Evolutionary conservation across 1,140 invertebrate genomes (phyloP), one percentile per base, ranked within the genome.

Genomic region (Scylla paramamosain): DNA sequence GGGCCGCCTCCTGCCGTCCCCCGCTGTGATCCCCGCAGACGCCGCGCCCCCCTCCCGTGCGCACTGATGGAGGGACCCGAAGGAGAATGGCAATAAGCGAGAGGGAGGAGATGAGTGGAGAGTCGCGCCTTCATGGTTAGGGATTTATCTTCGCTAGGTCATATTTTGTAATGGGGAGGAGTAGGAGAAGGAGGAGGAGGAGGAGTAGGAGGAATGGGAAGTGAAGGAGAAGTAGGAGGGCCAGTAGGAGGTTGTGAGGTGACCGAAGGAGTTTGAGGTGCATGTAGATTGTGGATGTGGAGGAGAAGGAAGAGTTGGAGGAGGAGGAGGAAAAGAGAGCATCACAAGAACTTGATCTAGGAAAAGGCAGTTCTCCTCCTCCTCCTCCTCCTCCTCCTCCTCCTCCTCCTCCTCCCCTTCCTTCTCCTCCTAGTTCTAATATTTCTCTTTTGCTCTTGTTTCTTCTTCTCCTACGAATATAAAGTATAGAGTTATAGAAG

Each of bases 121-220:
- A 86, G 45, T 14, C 92, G 25, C 31, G 32, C 25, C 31, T 93
- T 93, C 84, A 93, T 93, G 92, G 39, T 48, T 39, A 2, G 12
- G 82, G 82, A 48, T 93, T 93, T 86, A 93, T 93, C 92, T 48
- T 82, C 67, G 59, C 29, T 92, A 10, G 92, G 92, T 48, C 82
- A 93, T 93, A 93, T 93, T 93, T 93, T 83, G 92, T 93, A 93
- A 93, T 93, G 45, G 92, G 92, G 67, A 93, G 92, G n/a, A 16
- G 31, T 0, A 32, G 67, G 52, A 31, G 67, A 2, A 52, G 45
- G 12, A n/a, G 31, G 10, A 48, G 59, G 29, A 31, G 31, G 12
- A 92, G 91, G 29, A 31, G 31, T 0, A 92, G 91, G 12, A 52
- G n/a, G 25, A n/a, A 31, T 0, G 39, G 52, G n/a, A 31, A n/a